Evolutionary conservation across 1,140 invertebrate genomes (phyloP).

Genomic region (Hycleus cichorii): DNA sequence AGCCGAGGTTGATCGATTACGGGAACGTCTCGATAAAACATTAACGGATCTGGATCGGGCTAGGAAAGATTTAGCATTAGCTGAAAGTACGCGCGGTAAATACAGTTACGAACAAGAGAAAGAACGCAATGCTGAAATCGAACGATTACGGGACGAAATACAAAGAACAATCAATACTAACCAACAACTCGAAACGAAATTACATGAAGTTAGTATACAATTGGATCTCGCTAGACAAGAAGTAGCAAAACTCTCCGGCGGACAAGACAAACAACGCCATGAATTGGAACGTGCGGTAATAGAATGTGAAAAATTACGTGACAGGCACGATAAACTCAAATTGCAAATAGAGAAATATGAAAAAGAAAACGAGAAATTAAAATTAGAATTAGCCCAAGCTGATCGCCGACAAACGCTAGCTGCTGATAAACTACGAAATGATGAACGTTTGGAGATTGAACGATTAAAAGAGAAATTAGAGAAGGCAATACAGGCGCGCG

Average conservation of each 20-base stretch:
- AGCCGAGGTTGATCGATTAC: slow-evolving; percentile 74
- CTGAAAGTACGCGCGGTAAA: slow-evolving; percentile 73
- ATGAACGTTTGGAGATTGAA: slow-evolving; percentile 66
- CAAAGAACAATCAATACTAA: slow-evolving; percentile 59
- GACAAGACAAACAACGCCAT: slow-evolving; percentile 67
- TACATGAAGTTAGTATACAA: slow-evolving; percentile 72
- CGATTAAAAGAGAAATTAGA: slow-evolving; percentile 77
- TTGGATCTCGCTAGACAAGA: slow-evolving; percentile 71
- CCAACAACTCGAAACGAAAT: slow-evolving; percentile 65
- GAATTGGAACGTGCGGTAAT: slow-evolving; percentile 74
- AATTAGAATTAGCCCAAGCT: slow-evolving; percentile 59
- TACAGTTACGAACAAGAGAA: slow-evolving; percentile 84
- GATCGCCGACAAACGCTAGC: slow-evolving; percentile 55
- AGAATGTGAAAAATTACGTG: slow-evolving; percentile 77
- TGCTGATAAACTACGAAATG: slow-evolving; percentile 53
- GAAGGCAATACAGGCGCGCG: slow-evolving; percentile 69
- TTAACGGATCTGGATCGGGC: slow-evolving; percentile 68
- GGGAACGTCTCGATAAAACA: slow-evolving; percentile 75
- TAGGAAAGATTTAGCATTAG: slow-evolving; percentile 65
- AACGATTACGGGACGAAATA: slow-evolving; percentile 64
- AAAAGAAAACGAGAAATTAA: slow-evolving; percentile 66
- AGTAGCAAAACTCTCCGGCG: slow-evolving; percentile 59
- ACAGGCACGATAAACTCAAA: slow-evolving; percentile 75
- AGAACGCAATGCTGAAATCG: slow-evolving; percentile 54
- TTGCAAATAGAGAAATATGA: slow-evolving; percentile 58